These are phyloP conservation scores for Otolemur crassicaudatus DNA, from an alignment of 2,797 vertebrate genomes.

Conservation along the genomic window DNA sequence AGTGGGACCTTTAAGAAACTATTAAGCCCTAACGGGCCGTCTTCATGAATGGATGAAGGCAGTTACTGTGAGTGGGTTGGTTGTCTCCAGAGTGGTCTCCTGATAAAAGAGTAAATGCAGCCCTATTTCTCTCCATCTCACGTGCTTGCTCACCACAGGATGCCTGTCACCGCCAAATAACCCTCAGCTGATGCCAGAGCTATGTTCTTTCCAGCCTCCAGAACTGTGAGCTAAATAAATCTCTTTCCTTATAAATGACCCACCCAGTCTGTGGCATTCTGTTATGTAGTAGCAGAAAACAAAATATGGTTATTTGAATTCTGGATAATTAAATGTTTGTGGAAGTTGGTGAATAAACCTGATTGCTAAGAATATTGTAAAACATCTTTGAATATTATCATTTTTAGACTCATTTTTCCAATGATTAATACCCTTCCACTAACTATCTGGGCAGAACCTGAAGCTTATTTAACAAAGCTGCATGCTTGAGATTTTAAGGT, in stretches of 20 bases:
- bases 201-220: neutral
- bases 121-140: neutral
- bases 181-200: neutral
- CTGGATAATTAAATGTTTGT: neutral
- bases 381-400: neutral
- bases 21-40: neutral
- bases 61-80: neutral
- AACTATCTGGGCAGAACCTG: neutral
- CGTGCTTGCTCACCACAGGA: neutral
- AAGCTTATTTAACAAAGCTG: neutral
- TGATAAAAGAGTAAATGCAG: neutral
- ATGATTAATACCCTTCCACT: neutral
- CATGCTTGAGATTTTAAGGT: neutral
- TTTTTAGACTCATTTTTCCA: neutral
- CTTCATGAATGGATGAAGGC: neutral
- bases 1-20: neutral
- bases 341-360: neutral
- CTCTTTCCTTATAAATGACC: neutral
- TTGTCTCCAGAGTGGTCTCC: neutral
- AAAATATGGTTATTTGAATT: neutral
- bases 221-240: neutral
- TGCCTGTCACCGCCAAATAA: neutral
- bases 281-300: neutral
- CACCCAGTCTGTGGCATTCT: neutral
- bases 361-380: conserved; percentile 3